Evolutionary conservation across 2,113 vertebrate genomes (phyloP).

Genomic region (Neolamprologus cancellatus): DNA sequence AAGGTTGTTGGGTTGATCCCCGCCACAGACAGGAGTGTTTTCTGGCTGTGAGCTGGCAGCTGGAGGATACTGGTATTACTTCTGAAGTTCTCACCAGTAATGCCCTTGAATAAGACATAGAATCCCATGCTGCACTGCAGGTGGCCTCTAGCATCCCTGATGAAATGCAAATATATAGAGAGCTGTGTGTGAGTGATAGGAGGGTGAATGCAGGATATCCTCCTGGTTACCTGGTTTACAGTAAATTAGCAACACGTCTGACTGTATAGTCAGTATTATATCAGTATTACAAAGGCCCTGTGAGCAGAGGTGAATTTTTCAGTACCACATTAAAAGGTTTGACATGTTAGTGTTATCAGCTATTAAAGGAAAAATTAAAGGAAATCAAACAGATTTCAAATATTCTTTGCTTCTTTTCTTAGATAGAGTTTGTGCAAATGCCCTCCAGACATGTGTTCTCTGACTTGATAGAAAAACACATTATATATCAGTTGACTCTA

Average conservation of each 20-base stretch:
- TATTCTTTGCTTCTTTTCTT: not conserved
- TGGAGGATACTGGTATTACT: conserved; percentile 57
- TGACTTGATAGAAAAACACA: not conserved
- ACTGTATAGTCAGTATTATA: not conserved
- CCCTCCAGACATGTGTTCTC: not conserved
- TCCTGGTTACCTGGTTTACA: not conserved
- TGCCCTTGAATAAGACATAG: conserved; percentile 62
- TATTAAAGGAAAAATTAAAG: not conserved
- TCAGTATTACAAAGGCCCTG: not conserved
- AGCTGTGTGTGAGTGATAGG: not conserved
- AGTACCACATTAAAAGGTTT: not conserved
- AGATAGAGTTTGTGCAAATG: not conserved
- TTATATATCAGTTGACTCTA: not conserved
- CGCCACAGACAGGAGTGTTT: conserved; percentile 57
- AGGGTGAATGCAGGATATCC: not conserved
- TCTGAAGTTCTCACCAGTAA: conserved; percentile 58
- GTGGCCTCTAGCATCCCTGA: conserved; percentile 48
- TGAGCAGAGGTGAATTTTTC: not conserved
- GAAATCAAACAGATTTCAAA: not conserved
- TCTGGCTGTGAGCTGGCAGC: conserved; percentile 62
- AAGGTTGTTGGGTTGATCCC: conserved; percentile 68
- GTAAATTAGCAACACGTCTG: not conserved
- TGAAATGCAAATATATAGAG: conserved; percentile 49
- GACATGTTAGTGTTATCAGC: not conserved
- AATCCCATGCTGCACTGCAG: conserved; percentile 50